These are phyloP conservation scores for Cantharis rufa DNA, from an alignment of 2,888 invertebrate species.

Conservation along the genomic window DNA sequence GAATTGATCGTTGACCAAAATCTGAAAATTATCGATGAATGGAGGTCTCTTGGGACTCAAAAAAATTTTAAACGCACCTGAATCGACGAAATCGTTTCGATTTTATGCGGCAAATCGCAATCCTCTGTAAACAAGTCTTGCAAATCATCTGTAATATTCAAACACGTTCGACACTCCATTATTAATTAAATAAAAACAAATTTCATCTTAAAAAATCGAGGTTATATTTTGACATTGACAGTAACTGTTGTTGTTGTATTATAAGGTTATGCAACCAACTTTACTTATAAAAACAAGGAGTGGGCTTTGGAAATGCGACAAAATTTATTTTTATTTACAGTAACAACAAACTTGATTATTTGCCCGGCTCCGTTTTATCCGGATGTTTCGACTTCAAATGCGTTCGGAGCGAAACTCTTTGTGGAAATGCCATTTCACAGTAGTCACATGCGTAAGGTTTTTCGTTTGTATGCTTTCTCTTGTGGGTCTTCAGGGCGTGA, in stretches of 20 bases:
- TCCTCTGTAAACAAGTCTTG: background rate
- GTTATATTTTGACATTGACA: background rate
- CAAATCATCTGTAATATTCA: background rate
- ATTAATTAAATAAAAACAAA: background rate
- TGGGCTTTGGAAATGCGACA: background rate
- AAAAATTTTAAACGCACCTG: background rate
- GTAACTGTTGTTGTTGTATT: too few relatives aligned
- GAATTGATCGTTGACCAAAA: background rate
- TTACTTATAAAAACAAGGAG: background rate
- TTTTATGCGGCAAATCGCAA: background rate
- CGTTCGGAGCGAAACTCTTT: conserved; percentile 21
- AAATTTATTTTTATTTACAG: background rate
- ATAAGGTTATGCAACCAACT: too few relatives aligned
- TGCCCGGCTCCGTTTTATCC: background rate
- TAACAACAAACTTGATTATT: background rate
- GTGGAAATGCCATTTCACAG: conserved; percentile 21
- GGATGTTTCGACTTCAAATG: conserved; percentile 25
- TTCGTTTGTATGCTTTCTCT: conserved; percentile 24
- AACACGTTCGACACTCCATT: background rate
- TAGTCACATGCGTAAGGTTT: conserved; percentile 22
- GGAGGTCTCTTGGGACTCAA: background rate
- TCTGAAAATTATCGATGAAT: background rate
- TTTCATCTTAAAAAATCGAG: background rate
- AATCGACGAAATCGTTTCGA: background rate
- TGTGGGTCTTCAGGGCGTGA: conserved; percentile 22